Evolutionary conservation across 1,140 invertebrate species (phyloP).

Genomic region (Goniozus legneri): DNA sequence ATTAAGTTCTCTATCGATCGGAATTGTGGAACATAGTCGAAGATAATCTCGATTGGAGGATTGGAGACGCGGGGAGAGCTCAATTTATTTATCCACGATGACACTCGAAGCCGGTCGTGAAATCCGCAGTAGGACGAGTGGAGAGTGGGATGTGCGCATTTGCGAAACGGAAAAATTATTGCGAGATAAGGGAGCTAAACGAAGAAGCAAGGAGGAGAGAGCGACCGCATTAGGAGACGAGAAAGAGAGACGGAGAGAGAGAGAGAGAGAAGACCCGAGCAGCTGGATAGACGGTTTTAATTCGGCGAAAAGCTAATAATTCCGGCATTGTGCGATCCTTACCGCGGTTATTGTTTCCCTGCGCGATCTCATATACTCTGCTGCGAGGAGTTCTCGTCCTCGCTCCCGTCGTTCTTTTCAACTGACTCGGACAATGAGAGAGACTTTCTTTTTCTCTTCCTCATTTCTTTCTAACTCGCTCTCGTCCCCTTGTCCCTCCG

Average conservation of each 20-base stretch:
- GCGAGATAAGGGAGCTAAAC: not conserved
- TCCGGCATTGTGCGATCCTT: slow-evolving; percentile 41
- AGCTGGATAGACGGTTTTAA: slow-evolving; percentile 33
- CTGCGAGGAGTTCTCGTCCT: slow-evolving; percentile 28
- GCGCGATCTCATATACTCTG: slow-evolving; percentile 29
- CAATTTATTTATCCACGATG: not conserved
- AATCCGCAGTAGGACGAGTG: not conserved
- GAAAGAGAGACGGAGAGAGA: not conserved
- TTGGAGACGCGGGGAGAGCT: too few relatives aligned
- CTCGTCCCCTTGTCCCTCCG: not conserved
- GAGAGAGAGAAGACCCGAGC: slow-evolving; percentile 21
- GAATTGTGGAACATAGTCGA: too few relatives aligned
- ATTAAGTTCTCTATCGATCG: too few relatives aligned
- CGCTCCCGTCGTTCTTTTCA: slow-evolving; percentile 31
- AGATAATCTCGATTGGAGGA: too few relatives aligned
- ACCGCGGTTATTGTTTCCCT: slow-evolving; percentile 43
- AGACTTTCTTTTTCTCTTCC: slow-evolving; percentile 12
- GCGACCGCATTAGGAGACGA: not conserved
- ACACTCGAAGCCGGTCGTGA: not conserved
- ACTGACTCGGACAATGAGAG: slow-evolving; percentile 37
- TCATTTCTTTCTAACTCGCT: not conserved
- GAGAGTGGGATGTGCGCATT: too few relatives aligned
- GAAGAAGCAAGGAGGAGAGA: not conserved
- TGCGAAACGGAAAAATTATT: slow-evolving; percentile 2
- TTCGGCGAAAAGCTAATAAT: slow-evolving; percentile 47